These are phyloP conservation scores for Lagorchestes hirsutus DNA, from an alignment of 2,797 vertebrate species.

Conservation along the genomic window DNA sequence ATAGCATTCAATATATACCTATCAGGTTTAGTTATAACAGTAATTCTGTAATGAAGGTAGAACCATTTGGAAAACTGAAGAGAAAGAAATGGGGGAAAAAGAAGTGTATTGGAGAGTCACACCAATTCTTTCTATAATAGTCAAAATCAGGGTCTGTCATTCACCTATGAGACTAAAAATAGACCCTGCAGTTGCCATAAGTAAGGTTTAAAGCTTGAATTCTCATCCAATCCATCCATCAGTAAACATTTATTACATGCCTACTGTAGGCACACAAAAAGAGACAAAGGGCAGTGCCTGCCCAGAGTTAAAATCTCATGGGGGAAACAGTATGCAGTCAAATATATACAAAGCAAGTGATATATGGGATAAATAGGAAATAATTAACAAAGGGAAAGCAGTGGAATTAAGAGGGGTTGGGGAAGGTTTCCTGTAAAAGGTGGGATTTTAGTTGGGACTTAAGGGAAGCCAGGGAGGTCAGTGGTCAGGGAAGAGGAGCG, in stretches of 20 bases:
- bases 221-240: background rate
- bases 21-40: background rate
- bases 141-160: background rate
- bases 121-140: background rate
- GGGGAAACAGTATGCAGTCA: background rate
- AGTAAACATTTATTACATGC: background rate
- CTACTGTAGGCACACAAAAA: background rate
- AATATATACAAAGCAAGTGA: background rate
- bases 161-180: background rate
- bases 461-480: background rate
- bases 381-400: background rate
- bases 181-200: background rate
- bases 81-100: background rate
- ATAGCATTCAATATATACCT: background rate
- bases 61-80: background rate
- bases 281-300: background rate
- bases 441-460: background rate
- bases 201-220: background rate
- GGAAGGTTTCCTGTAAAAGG: background rate
- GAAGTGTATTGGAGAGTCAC: background rate
- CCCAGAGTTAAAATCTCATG: background rate
- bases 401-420: background rate
- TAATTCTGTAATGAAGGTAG: background rate
- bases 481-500: background rate
- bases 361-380: background rate